A percentile compares a stretch with the other conserved stretches of the same genome.
Conservation (phyloP, 2,888 invertebrate genomes). For the Lasioglossum leucozonium region DNA sequence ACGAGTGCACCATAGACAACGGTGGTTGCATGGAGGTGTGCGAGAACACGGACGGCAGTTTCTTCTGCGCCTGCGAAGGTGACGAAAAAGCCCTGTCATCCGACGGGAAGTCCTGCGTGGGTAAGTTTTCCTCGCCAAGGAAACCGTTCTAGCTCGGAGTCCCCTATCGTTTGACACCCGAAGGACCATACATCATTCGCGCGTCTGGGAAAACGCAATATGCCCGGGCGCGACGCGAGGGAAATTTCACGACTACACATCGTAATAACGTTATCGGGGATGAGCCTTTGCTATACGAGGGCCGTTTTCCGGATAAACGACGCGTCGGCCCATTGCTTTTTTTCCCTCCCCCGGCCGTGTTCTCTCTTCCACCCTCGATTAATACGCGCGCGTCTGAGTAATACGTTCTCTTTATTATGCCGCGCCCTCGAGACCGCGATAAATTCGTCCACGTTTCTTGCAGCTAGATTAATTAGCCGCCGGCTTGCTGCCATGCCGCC, state of each 20-base stretch:
- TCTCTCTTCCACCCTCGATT: conserved; percentile 37
- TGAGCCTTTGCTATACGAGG: conserved; percentile 3
- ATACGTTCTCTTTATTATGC: conserved; percentile 29
- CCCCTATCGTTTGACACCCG: conserved; percentile 26
- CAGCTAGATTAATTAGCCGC: conserved; percentile 40
- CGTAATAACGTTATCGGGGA: conserved; percentile 53
- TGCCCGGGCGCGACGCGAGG: conserved; percentile 37
- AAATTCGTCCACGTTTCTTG: conserved; percentile 50
- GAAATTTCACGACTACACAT: conserved; percentile 46
- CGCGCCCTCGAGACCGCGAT: conserved; percentile 35
- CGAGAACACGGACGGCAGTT: conserved; percentile 86
- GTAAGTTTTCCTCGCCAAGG: conserved; percentile 69
- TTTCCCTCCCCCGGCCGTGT: background rate
- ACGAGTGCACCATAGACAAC: conserved; percentile 84
- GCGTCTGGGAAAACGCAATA: conserved; percentile 49
- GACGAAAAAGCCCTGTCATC: conserved; percentile 80
- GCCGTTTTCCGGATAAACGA: conserved; percentile 38
- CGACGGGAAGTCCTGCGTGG: conserved; percentile 80
- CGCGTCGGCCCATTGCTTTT: conserved; percentile 14
- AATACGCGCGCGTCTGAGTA: conserved; percentile 31
- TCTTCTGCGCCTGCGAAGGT: conserved; percentile 86
- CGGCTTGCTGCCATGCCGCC: background rate
- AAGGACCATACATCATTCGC: conserved; percentile 53
- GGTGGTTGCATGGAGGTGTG: conserved; percentile 87
- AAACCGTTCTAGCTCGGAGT: conserved; percentile 1